Evolutionary conservation across 92 coral and sea anemone species (phyloP), one percentile per base, ranked within the genome.

Genomic region (Diadumene lineata): DNA sequence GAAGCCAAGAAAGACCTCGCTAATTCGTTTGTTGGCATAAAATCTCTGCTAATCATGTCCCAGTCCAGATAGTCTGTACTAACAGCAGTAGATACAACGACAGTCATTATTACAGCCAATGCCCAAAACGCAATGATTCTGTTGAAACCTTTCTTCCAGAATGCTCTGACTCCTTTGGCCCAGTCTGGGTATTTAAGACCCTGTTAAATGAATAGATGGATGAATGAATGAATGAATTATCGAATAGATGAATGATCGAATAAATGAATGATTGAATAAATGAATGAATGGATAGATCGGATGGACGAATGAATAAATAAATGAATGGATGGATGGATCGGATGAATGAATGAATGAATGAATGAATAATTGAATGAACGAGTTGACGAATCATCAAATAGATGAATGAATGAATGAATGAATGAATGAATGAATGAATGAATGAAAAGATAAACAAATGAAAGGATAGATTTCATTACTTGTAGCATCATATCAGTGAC

Each of bases 401-500:
- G 72, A 1, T 23, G 23, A 69, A 65, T 23, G n/a, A 53, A 9
- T 13, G n/a, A 21, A 16, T 53, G 60, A 6, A 9, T 9, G n/a
- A 3, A 3, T 46, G 11, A 51, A 50, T 22, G 34, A 60, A 1
- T 15, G 31, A 28, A 58, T 31, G 3, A 44, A n/a, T n/a, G n/a
- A n/a, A n/a, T n/a, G n/a, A n/a, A n/a, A n/a, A n/a, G n/a, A n/a
- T n/a, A n/a, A n/a, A n/a, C n/a, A n/a, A n/a, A n/a, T n/a, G n/a
- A n/a, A n/a, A n/a, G n/a, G n/a, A n/a, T 0, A 16, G 48, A 38
- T 65, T 24, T 33, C 15, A 0, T 53, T 61, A 88, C 97, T 90
- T 91, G 97, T 61, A 91, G 21, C 97, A 91, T 91, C 93, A 91
- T 91, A 68, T 91, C 93, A 27, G 97, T 91, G 7, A 91, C 97